These are phyloP conservation scores for Ophioninae sp. DNA, from an alignment of 2,888 invertebrate species.

Conservation along the genomic window DNA sequence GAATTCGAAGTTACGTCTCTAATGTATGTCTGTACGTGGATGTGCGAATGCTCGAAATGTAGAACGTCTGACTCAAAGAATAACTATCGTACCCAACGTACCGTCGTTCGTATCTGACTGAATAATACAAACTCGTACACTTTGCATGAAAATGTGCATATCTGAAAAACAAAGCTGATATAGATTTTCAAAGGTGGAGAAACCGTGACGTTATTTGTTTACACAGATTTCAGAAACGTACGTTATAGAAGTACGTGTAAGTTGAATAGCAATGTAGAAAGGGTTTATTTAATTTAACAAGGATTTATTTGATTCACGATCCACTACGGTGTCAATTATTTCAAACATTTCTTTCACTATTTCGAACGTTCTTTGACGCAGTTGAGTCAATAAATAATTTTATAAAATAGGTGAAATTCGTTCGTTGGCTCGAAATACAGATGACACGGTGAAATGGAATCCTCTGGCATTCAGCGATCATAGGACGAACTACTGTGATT, in stretches of 20 bases:
- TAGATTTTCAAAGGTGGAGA: neutral
- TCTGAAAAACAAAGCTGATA: neutral
- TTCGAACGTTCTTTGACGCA: too few relatives aligned
- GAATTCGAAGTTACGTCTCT: conserved; percentile 56
- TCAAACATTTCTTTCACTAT: too few relatives aligned
- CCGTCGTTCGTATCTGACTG: neutral
- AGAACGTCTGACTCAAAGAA: conserved; percentile 13
- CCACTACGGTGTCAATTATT: too few relatives aligned
- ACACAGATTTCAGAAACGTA: neutral
- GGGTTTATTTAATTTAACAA: neutral
- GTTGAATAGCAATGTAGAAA: neutral
- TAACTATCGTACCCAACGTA: neutral
- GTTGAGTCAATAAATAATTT: too few relatives aligned
- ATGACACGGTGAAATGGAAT: too few relatives aligned
- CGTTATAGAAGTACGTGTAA: neutral
- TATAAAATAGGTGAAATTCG: too few relatives aligned
- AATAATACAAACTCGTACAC: neutral
- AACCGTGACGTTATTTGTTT: neutral
- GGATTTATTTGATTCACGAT: too few relatives aligned
- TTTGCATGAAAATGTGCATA: neutral
- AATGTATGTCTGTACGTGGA: neutral
- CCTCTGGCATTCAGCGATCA: too few relatives aligned
- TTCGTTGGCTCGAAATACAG: too few relatives aligned
- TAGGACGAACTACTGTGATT: too few relatives aligned
- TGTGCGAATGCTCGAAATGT: neutral